phyloP scores from a whole-genome alignment of 2,888 invertebrate genomes.

The Scelioninae gen. 2 region DNA sequence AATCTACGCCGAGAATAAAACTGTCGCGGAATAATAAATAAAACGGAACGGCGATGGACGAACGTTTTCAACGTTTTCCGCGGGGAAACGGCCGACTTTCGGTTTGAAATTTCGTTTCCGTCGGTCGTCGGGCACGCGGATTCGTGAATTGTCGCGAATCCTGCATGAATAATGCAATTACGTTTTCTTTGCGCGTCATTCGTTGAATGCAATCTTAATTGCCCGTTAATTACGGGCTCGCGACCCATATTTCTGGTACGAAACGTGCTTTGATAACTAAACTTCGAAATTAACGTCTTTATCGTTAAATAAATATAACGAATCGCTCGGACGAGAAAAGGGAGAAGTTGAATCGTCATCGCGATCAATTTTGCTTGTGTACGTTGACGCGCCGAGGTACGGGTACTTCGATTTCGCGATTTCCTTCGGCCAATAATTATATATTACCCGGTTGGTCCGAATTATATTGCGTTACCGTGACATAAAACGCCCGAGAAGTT shows the following conservation, averaged over 20 bases:
- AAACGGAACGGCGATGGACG: too few species aligned
- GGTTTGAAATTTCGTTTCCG: too few species aligned
- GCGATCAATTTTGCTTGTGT: constrained; percentile 1
- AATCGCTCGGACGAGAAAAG: not conserved
- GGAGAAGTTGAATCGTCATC: not conserved
- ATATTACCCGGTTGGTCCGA: constrained; percentile 23
- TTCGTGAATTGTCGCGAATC: not conserved
- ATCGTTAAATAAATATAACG: constrained; percentile 5
- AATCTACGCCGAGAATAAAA: too few species aligned
- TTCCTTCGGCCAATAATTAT: constrained; percentile 41
- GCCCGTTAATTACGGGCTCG: constrained; percentile 7
- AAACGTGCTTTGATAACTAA: constrained; percentile 1
- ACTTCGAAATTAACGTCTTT: constrained; percentile 7
- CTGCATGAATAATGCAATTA: not conserved
- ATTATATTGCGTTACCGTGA: constrained; percentile 19
- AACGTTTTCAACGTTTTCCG: too few species aligned
- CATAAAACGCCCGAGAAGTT: constrained; percentile 30
- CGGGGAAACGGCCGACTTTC: too few species aligned
- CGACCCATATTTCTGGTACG: constrained; percentile 17
- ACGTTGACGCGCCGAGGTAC: constrained; percentile 4
- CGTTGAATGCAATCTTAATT: not conserved
- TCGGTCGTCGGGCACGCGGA: too few species aligned
- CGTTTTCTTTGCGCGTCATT: constrained; percentile 2
- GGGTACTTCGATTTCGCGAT: not conserved
- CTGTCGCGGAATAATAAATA: too few species aligned